Percentiles rank a stretch among this genome's conserved stretches.
Evolutionary conservation across 1,140 invertebrate species (phyloP).

Genomic region (Drosophila pandora): DNA sequence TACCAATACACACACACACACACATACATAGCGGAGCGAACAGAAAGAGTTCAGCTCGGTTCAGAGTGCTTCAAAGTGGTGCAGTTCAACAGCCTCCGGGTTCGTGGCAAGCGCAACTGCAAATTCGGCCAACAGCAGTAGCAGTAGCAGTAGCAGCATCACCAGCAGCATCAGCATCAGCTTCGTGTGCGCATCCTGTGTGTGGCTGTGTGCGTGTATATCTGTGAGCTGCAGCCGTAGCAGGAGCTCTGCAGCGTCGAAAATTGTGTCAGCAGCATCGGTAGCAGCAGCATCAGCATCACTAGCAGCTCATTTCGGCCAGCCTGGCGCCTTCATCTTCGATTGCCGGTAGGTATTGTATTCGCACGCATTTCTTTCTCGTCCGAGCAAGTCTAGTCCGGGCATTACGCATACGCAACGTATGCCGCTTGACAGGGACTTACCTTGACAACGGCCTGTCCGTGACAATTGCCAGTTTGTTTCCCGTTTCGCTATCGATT

Average conservation of each 20-base stretch:
- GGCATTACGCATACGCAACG: constrained; percentile 61
- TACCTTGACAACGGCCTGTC: constrained; percentile 65
- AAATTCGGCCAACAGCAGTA: constrained; percentile 49
- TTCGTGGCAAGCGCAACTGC: constrained; percentile 42
- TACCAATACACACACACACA: neutral
- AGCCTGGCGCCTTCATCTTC: constrained; percentile 67
- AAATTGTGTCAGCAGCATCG: constrained; percentile 76
- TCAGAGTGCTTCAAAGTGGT: constrained; percentile 32
- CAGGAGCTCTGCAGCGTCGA: constrained; percentile 66
- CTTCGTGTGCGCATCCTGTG: constrained; percentile 50
- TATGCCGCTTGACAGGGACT: constrained; percentile 24
- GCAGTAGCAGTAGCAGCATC: constrained; percentile 32
- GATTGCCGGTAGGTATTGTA: constrained; percentile 67
- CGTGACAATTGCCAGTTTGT: constrained; percentile 71
- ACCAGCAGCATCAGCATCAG: constrained; percentile 26
- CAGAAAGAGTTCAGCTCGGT: constrained; percentile 62
- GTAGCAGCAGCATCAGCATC: constrained; percentile 50
- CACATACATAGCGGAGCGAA: neutral
- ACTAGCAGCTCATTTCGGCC: constrained; percentile 39
- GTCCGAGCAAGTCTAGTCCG: constrained; percentile 12
- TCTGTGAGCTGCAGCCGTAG: constrained; percentile 43
- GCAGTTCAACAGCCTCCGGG: constrained; percentile 76
- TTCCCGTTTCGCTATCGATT: constrained; percentile 65
- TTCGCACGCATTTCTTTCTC: constrained; percentile 7
- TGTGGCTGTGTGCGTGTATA: constrained; percentile 38